These are phyloP conservation scores for Celastrina argiolus DNA, from an alignment of 2,888 invertebrate genomes.

Conservation along the genomic window DNA sequence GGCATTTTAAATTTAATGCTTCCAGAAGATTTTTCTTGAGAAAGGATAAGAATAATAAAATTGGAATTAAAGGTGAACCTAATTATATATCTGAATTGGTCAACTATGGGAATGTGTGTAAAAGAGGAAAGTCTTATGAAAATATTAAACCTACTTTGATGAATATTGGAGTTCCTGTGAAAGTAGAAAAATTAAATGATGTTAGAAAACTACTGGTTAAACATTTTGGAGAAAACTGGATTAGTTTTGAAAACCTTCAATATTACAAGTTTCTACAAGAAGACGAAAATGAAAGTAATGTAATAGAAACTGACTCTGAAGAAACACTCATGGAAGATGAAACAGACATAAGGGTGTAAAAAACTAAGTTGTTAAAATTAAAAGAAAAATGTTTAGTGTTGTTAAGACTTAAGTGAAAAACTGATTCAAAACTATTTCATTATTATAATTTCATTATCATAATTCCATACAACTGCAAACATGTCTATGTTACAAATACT, in stretches of 20 bases:
- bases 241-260: constrained; percentile 22
- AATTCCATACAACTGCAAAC: neutral
- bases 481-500: neutral
- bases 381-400: neutral
- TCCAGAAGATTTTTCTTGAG: neutral
- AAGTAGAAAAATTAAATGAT: constrained; percentile 25
- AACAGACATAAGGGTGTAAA: constrained; percentile 23
- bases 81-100: constrained; percentile 2
- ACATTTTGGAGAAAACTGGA: constrained; percentile 24
- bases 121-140: constrained; percentile 26
- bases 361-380: constrained; percentile 24
- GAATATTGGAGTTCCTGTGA: constrained; percentile 23
- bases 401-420: neutral
- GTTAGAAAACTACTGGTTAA: constrained; percentile 23
- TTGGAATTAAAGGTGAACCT: neutral
- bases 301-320: constrained; percentile 24
- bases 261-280: constrained; percentile 23
- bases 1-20: constrained; percentile 25
- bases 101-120: constrained; percentile 24
- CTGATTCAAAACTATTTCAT: neutral
- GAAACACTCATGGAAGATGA: constrained; percentile 24
- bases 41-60: neutral
- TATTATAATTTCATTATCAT: too few species aligned
- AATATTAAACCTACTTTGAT: constrained; percentile 23
- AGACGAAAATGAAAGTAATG: constrained; percentile 13